A percentile compares a stretch with the other conserved stretches of the same genome.
Evolutionary conservation across 2,113 vertebrate species (phyloP).

Genomic region (Dendropsophus ebraccatus): DNA sequence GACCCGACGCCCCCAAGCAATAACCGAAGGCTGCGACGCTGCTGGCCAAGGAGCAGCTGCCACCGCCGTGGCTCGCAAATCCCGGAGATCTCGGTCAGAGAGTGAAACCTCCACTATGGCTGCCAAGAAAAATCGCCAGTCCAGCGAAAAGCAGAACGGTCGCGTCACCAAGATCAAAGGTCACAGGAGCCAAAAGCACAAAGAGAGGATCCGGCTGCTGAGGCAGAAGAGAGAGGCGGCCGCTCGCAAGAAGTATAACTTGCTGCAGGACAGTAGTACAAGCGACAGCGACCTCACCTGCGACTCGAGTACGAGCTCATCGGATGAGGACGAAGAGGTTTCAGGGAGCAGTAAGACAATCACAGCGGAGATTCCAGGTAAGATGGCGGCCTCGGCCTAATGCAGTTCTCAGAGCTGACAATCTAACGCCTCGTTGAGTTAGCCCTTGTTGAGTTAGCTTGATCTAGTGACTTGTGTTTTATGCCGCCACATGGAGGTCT

Average conservation of each 20-base stretch:
- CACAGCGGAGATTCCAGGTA: conserved; percentile 98
- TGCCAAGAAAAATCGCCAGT: conserved; percentile 95
- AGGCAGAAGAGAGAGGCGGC: conserved; percentile 95
- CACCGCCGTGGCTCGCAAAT: conserved; percentile 80
- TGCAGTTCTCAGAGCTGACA: conserved; percentile 42
- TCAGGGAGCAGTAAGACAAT: conserved; percentile 95
- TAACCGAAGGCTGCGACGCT: conserved; percentile 73
- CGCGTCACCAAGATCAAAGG: conserved; percentile 86
- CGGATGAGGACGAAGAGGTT: conserved; percentile 87
- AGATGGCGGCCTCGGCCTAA: conserved; percentile 59
- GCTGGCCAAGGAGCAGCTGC: conserved; percentile 66
- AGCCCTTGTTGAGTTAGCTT: too few species aligned
- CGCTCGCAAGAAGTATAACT: conserved; percentile 93
- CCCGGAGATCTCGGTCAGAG: conserved; percentile 89
- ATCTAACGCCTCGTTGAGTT: not conserved
- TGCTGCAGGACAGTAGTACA: conserved; percentile 98
- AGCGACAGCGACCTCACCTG: conserved; percentile 98
- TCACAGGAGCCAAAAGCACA: conserved; percentile 95
- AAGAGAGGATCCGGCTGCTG: conserved; percentile 90
- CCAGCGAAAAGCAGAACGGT: conserved; percentile 89
- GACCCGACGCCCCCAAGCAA: conserved; percentile 67
- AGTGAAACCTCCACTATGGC: conserved; percentile 92
- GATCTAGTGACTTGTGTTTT: not conserved
- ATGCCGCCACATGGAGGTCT: not conserved
- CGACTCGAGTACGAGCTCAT: conserved; percentile 91